A percentile compares a stretch with the other conserved stretches of the same genome.
Evolutionary conservation across 2,888 invertebrate genomes (phyloP).

Genomic region (Dryobota labecula): DNA sequence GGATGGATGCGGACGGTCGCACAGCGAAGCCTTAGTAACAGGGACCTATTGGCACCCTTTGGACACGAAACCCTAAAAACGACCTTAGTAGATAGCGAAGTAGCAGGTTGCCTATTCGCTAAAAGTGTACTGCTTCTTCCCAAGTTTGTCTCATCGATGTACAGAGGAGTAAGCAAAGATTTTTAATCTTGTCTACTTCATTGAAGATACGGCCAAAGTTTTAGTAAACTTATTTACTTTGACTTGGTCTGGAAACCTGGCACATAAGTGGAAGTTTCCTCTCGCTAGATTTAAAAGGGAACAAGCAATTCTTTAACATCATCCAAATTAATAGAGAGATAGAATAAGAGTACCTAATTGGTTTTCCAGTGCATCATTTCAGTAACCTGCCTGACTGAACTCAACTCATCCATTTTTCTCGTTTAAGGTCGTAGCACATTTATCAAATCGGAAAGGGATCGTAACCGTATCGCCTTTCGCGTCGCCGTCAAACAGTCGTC

Average conservation of each 20-base stretch:
- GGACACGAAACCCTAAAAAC: neutral
- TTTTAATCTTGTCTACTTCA: conserved; percentile 38
- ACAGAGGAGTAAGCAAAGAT: conserved; percentile 17
- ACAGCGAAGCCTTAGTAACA: no score
- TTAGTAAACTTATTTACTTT: conserved; percentile 14
- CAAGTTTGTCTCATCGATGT: conserved; percentile 11
- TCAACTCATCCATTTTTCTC: neutral
- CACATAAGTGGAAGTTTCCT: neutral
- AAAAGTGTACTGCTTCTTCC: neutral
- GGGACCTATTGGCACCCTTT: no score
- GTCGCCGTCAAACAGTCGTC: no score
- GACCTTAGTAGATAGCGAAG: neutral
- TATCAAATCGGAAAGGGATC: no score
- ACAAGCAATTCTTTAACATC: neutral
- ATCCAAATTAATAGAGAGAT: neutral
- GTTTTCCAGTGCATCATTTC: neutral
- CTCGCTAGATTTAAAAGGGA: neutral
- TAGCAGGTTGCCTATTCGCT: neutral
- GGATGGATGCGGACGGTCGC: no score
- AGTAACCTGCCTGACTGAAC: neutral
- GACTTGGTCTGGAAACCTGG: conserved; percentile 1
- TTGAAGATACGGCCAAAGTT: conserved; percentile 28
- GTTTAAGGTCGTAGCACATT: no score
- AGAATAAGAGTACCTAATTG: neutral
- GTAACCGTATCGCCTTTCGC: no score